Base-by-base conservation (phyloP, 2,797 vertebrate genomes). In the Sebastolobus alascanus region DNA sequence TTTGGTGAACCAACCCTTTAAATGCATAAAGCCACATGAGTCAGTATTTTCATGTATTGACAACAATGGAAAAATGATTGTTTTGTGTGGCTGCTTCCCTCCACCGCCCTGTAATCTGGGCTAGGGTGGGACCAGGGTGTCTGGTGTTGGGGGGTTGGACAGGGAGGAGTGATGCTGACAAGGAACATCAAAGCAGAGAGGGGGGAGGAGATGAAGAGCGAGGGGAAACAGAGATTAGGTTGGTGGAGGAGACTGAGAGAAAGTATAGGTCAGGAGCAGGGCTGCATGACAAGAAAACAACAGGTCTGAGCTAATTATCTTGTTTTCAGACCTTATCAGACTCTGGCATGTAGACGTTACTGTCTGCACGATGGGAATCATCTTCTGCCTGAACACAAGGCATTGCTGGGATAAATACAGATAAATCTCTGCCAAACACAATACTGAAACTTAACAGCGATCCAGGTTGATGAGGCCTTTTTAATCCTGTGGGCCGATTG, bases 161-260 rank as follows among this genome's bases (percentile, higher is more conserved):
- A 71, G 79, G 68, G 73, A 68, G 75, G 84, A 84, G 87, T 90
- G 91, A 91, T 80, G 85, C 82, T 90, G 91, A 92, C 86, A 68
- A 86, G 80, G 82, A 87, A 93, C 90, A 93, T 94, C 84, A 94
- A 93, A 94, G 92, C 25, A 55, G 69, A 63, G 40, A 75, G 52
- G 33, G 75, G 58, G 56, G 67, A 29, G n/a, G 59, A 63, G 38
- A 66, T 22, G 76, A 73, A 33, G 80, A 67, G 63, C 37, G 66
- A 71, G 77, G 75, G 84, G 50, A 59, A 63, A 79, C 73, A 67
- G 66, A 91, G 90, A 93, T 92, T 87, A 88, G 82, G 43, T 38
- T 59, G 84, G 82, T 68, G 77, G 83, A 88, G 71, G 84, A 86
- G 80, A 71, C 50, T 9, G 68, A 60, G 80, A 89, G 82, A 87